Evolutionary conservation across 2,888 invertebrate species (phyloP).

Genomic region (Andrena fulva): DNA sequence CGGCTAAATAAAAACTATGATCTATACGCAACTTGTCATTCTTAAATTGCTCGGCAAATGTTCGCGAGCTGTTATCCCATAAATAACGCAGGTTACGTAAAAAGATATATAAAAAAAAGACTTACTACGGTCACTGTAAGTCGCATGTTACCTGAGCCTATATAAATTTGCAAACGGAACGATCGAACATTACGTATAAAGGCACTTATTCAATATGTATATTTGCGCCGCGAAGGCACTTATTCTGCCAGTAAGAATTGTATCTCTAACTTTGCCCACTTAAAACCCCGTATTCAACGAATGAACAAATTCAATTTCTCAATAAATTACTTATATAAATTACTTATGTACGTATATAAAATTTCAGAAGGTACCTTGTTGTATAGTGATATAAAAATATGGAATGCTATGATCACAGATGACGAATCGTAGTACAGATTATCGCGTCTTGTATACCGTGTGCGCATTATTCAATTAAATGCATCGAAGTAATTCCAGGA

Average conservation of each 20-base stretch:
- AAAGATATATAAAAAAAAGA: constrained; percentile 33
- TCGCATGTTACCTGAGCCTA: constrained; percentile 7
- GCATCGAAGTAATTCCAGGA: constrained; percentile 10
- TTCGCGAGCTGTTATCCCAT: neutral
- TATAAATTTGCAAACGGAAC: constrained; percentile 19
- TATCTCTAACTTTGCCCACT: constrained; percentile 2
- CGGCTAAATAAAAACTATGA: constrained; percentile 66
- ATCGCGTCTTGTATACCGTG: constrained; percentile 23
- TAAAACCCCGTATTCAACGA: neutral
- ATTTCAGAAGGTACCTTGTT: constrained; percentile 33
- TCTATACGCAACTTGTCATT: constrained; percentile 38
- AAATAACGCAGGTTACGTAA: constrained; percentile 26
- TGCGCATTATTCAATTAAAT: constrained; percentile 15
- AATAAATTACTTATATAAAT: constrained; percentile 49
- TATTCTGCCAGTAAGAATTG: neutral
- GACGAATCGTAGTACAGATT: constrained; percentile 28
- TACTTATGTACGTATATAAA: constrained; percentile 44
- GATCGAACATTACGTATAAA: constrained; percentile 29
- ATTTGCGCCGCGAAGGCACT: neutral
- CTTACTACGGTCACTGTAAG: constrained; percentile 25
- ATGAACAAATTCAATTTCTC: constrained; percentile 2
- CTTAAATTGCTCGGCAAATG: constrained; percentile 23
- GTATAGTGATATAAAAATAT: constrained; percentile 41
- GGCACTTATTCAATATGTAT: constrained; percentile 14
- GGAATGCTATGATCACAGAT: constrained; percentile 61